These are phyloP conservation scores for Acanthisitta chloris DNA, from an alignment of 2,113 vertebrate genomes.

Conservation along the genomic window DNA sequence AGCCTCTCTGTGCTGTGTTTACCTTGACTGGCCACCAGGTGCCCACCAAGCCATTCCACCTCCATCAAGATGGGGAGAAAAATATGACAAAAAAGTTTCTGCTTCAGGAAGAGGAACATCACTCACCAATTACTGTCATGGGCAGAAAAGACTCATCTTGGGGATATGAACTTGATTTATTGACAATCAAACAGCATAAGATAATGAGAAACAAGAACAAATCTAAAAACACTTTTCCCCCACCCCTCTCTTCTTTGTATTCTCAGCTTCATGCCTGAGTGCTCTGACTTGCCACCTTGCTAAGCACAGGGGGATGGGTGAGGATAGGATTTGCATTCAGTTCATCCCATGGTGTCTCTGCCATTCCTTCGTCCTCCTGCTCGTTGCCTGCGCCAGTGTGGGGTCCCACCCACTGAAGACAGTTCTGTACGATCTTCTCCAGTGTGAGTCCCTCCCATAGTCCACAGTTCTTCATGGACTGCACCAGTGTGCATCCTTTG, in stretches of 20 bases:
- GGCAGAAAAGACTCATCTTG: not conserved
- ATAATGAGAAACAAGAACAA: not conserved
- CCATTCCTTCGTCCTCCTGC: not conserved
- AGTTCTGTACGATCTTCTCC: not conserved
- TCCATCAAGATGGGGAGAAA: not conserved
- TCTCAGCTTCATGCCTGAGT: not conserved
- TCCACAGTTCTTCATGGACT: not conserved
- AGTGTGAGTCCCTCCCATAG: not conserved
- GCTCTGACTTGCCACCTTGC: accelerated
- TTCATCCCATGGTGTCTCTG: not conserved
- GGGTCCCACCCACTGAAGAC: not conserved
- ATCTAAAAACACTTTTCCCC: not conserved
- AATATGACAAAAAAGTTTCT: not conserved
- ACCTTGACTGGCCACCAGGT: not conserved
- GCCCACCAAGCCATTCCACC: not conserved
- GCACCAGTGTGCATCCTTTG: not conserved
- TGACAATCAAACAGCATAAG: not conserved
- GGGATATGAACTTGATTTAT: not conserved
- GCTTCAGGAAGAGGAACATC: not conserved
- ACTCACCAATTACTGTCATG: not conserved
- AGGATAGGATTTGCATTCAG: not conserved
- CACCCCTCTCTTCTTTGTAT: accelerated
- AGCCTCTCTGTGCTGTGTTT: not conserved
- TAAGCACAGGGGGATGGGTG: accelerated
- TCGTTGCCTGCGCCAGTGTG: accelerated